phyloP scores from a whole-genome alignment of 1,140 invertebrate species.

The Drosophila paulistorum region DNA sequence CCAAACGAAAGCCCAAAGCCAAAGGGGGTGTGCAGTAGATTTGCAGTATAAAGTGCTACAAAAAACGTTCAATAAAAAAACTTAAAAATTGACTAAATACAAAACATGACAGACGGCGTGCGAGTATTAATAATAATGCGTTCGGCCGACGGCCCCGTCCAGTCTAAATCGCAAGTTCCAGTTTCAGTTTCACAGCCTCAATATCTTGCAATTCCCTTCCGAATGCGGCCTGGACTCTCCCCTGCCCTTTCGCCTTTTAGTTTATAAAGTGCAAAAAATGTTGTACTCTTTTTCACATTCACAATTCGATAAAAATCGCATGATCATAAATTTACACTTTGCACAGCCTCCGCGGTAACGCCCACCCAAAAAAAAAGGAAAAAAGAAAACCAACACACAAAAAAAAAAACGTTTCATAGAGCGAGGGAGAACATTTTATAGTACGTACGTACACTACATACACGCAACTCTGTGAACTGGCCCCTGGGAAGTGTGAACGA shows the following conservation, averaged over 20 bases:
- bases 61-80: conserved; percentile 73
- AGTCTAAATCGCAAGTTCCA: conserved; percentile 5
- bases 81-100: conserved; percentile 79
- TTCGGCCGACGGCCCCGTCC: conserved; percentile 50
- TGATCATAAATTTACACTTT: conserved; percentile 83
- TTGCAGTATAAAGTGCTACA: conserved; percentile 59
- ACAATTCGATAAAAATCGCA: conserved; percentile 82
- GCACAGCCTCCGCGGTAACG: conserved; percentile 81
- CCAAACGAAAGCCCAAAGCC: conserved; percentile 1
- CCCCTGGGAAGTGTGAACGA: conserved; percentile 77
- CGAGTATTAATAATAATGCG: conserved; percentile 81
- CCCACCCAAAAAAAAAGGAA: conserved; percentile 52
- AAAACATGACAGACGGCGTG: conserved; percentile 81
- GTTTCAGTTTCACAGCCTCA: background rate
- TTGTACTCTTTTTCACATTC: conserved; percentile 79
- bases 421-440: conserved; percentile 23
- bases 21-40: conserved; percentile 44
- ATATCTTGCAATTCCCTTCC: background rate
- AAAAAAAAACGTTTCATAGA: conserved; percentile 26
- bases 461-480: conserved; percentile 64
- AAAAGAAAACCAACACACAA: conserved; percentile 4
- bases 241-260: conserved; percentile 34
- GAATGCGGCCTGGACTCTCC: conserved; percentile 25
- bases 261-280: conserved; percentile 81
- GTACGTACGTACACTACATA: background rate